phyloP scores from a whole-genome alignment of 2,888 invertebrate species.

The Cephonodes hylas region DNA sequence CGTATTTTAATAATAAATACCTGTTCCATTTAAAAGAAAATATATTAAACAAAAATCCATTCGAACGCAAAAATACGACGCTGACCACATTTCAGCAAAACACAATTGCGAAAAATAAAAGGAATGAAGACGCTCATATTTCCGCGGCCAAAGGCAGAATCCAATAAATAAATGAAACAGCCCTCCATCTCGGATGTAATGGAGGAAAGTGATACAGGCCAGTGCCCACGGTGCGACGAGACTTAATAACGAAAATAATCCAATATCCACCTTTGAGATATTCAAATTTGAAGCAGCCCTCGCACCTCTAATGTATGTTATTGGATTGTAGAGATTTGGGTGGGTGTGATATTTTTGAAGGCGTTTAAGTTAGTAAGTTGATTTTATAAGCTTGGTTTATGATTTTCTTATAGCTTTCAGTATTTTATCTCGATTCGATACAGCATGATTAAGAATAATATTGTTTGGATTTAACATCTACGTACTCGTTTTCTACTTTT shows the following conservation, averaged over 20 bases:
- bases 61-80: not conserved
- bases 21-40: not conserved
- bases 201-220: constrained; percentile 6
- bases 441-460: no score
- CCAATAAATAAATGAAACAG: constrained; percentile 2
- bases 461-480: no score
- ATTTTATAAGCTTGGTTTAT: no score
- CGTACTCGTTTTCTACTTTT: no score
- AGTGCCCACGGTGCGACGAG: not conserved
- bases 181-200: not conserved
- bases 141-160: not conserved
- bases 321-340: not conserved
- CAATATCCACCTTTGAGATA: constrained; percentile 1
- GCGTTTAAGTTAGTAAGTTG: not conserved
- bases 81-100: not conserved
- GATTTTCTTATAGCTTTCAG: no score
- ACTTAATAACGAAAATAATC: constrained; percentile 1
- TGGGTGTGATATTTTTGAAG: not conserved
- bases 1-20: no score
- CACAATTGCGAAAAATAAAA: not conserved
- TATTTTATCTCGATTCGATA: no score
- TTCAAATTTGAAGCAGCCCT: not conserved
- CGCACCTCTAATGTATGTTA: not conserved
- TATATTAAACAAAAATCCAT: not conserved
- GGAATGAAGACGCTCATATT: not conserved